phyloP scores from a whole-genome alignment of 2,888 invertebrate genomes.

The Lasioglossum pauxillum region DNA sequence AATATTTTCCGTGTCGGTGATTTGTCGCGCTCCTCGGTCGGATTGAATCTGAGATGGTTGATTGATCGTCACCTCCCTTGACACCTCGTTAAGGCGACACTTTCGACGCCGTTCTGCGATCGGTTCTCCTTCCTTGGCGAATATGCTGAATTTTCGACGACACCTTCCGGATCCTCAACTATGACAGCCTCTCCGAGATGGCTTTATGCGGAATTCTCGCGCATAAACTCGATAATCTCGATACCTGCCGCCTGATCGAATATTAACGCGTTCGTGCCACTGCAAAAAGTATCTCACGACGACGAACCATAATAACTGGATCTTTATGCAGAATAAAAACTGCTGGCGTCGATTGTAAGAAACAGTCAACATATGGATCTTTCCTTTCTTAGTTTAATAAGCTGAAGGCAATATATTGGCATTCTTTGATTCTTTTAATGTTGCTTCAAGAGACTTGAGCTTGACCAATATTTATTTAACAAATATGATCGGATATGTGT shows the following conservation, averaged over 20 bases:
- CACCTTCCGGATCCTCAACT: not conserved
- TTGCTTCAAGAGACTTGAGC: too few relatives aligned
- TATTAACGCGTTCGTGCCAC: not conserved
- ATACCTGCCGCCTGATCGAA: not conserved
- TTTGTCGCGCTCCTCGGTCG: not conserved
- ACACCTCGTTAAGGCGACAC: slow-evolving; percentile 5
- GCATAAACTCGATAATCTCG: not conserved
- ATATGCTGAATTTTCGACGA: not conserved
- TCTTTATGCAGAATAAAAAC: not conserved
- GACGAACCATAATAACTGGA: not conserved
- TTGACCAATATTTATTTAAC: too few relatives aligned
- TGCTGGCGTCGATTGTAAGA: not conserved
- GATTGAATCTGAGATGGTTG: slow-evolving; percentile 10
- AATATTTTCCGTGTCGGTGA: slow-evolving; percentile 11
- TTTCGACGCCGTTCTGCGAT: not conserved
- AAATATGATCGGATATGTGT: too few relatives aligned
- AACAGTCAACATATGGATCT: not conserved
- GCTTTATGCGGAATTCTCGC: not conserved
- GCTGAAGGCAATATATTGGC: too few relatives aligned
- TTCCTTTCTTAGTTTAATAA: not conserved
- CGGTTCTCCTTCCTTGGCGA: not conserved
- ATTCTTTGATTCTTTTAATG: too few relatives aligned
- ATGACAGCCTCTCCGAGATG: not conserved
- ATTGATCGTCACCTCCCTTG: slow-evolving; percentile 26
- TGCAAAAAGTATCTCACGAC: not conserved